A percentile compares a stretch with the other conserved stretches of the same genome.
These are phyloP conservation scores for Hippoglossus stenolepis DNA, from an alignment of 2,113 vertebrate species.

Conservation along the genomic window DNA sequence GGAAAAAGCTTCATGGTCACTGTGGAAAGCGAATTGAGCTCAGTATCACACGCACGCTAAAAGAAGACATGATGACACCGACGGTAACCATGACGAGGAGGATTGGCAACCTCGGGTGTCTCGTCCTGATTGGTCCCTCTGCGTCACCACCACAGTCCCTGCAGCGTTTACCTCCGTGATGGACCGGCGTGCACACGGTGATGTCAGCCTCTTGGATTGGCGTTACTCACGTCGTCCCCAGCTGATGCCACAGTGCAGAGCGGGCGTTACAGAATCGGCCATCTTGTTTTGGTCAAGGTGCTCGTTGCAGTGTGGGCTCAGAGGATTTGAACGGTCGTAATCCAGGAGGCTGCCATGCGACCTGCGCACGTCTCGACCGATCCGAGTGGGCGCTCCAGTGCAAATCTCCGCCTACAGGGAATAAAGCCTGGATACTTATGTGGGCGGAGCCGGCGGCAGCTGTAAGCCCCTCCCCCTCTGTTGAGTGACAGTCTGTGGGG, in stretches of 20 bases:
- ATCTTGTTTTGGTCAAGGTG: constrained; percentile 45
- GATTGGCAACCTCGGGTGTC: too few relatives aligned
- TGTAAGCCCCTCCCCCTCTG: constrained; percentile 57
- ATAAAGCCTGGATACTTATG: constrained; percentile 59
- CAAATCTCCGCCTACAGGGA: constrained; percentile 71
- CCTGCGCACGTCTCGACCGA: constrained; percentile 24
- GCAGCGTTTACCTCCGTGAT: neutral
- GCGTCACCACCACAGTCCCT: neutral
- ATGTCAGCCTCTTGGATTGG: constrained; percentile 55
- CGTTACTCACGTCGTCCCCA: neutral
- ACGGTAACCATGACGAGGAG: neutral
- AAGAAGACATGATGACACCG: constrained; percentile 10
- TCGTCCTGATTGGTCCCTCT: too few relatives aligned
- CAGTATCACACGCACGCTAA: neutral
- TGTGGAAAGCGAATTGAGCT: constrained; percentile 26
- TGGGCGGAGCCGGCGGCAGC: constrained; percentile 51
- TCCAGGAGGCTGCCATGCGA: constrained; percentile 61
- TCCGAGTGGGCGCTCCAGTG: constrained; percentile 56
- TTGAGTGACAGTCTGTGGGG: constrained; percentile 60
- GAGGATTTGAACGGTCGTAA: constrained; percentile 14
- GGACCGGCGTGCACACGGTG: neutral
- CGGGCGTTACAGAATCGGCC: constrained; percentile 26
- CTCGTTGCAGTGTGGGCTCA: constrained; percentile 57
- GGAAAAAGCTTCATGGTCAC: neutral
- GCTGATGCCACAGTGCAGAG: constrained; percentile 56